Evolutionary conservation across 2,113 vertebrate genomes (phyloP), one percentile per base, ranked within the genome.

Genomic region (Grammomys surdaster): DNA sequence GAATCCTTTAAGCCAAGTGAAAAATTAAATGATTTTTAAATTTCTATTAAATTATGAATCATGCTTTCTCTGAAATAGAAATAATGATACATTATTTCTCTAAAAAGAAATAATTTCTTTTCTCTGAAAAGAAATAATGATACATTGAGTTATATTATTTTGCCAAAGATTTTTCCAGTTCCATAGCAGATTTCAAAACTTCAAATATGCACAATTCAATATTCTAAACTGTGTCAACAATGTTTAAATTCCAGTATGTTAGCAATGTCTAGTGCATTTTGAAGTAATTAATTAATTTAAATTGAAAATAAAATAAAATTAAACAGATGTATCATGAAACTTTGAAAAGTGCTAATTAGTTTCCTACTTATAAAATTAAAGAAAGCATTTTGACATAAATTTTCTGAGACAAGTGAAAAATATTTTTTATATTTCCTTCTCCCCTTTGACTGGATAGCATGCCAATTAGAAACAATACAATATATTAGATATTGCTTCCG

Each of bases 11-110:
- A 84, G 33, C 7, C 67, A 95, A 80, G 17, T 63, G 20, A 84
- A 87, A n/a, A 31, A 80, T 56, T 96, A 48, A 56, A 28, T 46
- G 63, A 12, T 54, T 46, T 78, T 89, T 89, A 73, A 95, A 89
- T 77, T 78, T 28, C 26, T 94, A 94, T 22, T 81, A 78, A 88
- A 86, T 91, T 94, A 92, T 56, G 73, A 92, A 40, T 90, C 31
- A 89, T 1, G 9, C 7, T 87, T 11, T 67, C 12, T 95, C n/a
- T 72, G 40, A 91, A 92, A 31, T 36, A 33, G 28, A 7, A 76
- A 77, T 78, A 40, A 63, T 70, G 28, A 75, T 56, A 48, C 65
- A 72, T 76, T 10, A 7, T 48, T n/a, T n/a, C n/a, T n/a, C n/a
- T n/a, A n/a, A n/a, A n/a, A n/a, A n/a, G n/a, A n/a, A n/a, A n/a